These are phyloP conservation scores for Girardia tigrina DNA, from an alignment of 2,888 invertebrate species.

Conservation along the genomic window DNA sequence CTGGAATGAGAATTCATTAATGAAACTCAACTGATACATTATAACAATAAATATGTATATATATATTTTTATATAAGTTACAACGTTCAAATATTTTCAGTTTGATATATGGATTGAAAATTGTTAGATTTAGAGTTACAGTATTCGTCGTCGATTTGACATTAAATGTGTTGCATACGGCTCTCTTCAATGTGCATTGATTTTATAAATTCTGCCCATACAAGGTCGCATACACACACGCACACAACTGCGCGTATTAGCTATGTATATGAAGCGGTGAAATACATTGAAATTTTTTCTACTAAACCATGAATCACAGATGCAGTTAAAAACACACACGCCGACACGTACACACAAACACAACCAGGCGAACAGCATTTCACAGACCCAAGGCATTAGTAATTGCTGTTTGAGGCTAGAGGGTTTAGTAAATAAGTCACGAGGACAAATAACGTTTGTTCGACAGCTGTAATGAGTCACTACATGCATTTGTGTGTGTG, in stretches of 20 bases:
- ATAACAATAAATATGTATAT: not conserved
- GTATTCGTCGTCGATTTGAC: conserved; percentile 15
- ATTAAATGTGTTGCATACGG: conserved; percentile 7
- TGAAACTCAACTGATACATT: too few relatives aligned
- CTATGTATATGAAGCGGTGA: not conserved
- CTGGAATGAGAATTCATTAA: conserved; percentile 45
- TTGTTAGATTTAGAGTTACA: not conserved
- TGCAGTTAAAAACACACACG: not conserved
- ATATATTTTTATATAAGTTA: not conserved
- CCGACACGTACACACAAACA: not conserved
- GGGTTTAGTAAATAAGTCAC: not conserved
- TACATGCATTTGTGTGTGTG: not conserved
- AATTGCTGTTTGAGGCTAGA: conserved; percentile 20
- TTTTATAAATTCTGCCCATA: conserved; percentile 8
- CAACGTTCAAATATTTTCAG: too few relatives aligned
- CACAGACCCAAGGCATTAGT: conserved; percentile 15
- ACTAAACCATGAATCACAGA: not conserved
- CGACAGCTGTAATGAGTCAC: conserved; percentile 2
- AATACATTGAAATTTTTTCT: not conserved
- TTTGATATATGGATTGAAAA: conserved; percentile 1
- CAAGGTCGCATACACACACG: not conserved
- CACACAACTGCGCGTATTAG: not conserved
- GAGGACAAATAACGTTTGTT: conserved; percentile 1
- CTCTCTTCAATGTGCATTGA: not conserved
- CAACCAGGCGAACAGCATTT: not conserved